These are phyloP conservation scores for Leptatherina wallacei DNA, from an alignment of 2,797 vertebrate genomes.

Conservation along the genomic window DNA sequence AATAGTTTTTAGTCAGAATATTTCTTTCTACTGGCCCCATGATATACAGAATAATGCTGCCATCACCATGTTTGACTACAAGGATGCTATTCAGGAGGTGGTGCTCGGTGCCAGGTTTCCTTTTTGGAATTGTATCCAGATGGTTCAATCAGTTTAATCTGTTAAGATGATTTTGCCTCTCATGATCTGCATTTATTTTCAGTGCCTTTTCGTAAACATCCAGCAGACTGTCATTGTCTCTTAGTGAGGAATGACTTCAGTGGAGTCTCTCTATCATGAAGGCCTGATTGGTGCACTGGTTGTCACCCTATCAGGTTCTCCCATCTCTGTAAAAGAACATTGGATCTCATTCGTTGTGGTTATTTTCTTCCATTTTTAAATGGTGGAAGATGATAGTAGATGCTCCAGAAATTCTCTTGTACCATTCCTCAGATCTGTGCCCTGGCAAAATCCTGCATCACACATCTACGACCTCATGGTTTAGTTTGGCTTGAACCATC, in stretches of 20 bases:
- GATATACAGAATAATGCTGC: not conserved
- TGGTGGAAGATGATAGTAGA: too few species aligned
- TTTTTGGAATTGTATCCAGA: not conserved
- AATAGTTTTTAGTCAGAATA: not conserved
- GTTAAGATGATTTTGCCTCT: not conserved
- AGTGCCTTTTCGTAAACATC: not conserved
- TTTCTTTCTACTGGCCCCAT: not conserved
- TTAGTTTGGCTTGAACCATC: too few species aligned
- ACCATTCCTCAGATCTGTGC: too few species aligned
- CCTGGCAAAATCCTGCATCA: too few species aligned
- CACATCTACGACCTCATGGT: too few species aligned
- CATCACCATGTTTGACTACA: not conserved
- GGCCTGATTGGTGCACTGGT: too few species aligned
- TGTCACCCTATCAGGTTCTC: too few species aligned
- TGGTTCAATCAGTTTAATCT: not conserved
- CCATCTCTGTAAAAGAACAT: too few species aligned
- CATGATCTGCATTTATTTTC: not conserved
- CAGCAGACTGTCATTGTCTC: not conserved
- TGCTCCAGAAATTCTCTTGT: too few species aligned
- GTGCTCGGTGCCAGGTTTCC: not conserved
- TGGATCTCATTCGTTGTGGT: too few species aligned
- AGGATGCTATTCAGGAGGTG: not conserved
- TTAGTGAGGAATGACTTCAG: not conserved
- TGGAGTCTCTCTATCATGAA: not conserved
- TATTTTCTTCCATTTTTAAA: too few species aligned